A percentile compares a stretch with the other conserved stretches of the same genome.
These are phyloP conservation scores for Amiota mariae DNA, from an alignment of 2,888 invertebrate species.

Conservation along the genomic window DNA sequence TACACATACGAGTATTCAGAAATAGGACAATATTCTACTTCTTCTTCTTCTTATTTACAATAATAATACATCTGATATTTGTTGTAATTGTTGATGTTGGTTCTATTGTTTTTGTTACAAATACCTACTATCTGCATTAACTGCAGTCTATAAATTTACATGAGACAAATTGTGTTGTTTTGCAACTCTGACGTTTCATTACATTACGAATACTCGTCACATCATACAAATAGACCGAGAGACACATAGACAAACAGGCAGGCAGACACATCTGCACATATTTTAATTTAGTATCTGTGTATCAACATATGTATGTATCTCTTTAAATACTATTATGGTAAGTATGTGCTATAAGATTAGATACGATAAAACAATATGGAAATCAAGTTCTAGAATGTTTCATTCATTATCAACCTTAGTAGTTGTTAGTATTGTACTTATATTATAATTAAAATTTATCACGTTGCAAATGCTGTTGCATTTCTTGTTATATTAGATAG, in stretches of 20 bases:
- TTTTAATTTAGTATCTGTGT: no score
- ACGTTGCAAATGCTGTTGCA: neutral
- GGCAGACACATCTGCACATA: no score
- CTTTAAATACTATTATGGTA: no score
- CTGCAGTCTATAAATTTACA: constrained; percentile 26
- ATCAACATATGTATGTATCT: no score
- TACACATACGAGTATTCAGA: neutral
- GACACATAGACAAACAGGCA: no score
- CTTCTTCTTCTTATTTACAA: neutral
- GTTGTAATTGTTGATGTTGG: neutral
- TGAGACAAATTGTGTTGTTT: constrained; percentile 33
- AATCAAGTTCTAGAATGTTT: no score
- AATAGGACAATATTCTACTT: neutral
- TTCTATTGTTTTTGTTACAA: neutral
- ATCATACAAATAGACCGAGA: neutral
- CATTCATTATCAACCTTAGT: no score
- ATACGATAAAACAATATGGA: no score
- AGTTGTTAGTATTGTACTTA: no score
- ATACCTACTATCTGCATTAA: neutral
- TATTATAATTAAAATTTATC: constrained; percentile 14
- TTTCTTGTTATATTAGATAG: neutral
- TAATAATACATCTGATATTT: neutral
- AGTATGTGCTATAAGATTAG: no score
- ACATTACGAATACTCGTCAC: constrained; percentile 23
- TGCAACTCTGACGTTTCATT: constrained; percentile 32